These are phyloP conservation scores for Gila robusta DNA, from an alignment of 2,797 vertebrate species.

Conservation along the genomic window DNA sequence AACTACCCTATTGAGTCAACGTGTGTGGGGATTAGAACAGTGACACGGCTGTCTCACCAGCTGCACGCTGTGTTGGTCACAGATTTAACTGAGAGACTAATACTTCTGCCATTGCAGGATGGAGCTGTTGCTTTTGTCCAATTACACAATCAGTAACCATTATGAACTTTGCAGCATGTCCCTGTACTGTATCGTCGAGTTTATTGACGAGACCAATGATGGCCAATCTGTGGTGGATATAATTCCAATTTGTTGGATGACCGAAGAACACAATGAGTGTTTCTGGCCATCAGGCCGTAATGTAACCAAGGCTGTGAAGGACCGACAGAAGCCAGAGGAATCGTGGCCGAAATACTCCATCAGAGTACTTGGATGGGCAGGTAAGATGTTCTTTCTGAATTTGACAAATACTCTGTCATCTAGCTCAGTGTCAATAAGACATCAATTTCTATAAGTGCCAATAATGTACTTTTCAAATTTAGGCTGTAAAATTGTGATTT, in stretches of 20 bases:
- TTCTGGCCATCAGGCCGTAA: conserved; percentile 4
- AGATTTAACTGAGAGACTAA: conserved; percentile 25
- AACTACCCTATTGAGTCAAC: conserved; percentile 30
- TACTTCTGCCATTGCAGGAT: conserved; percentile 24
- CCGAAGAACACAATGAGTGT: neutral
- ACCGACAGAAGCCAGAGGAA: conserved; percentile 7
- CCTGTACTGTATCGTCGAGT: conserved; percentile 9
- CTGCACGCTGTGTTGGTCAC: conserved; percentile 5
- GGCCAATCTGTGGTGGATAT: conserved; percentile 20
- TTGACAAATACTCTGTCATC: conserved; percentile 20
- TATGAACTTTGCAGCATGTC: conserved; percentile 26
- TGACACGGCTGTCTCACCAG: conserved; percentile 14
- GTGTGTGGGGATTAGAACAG: conserved; percentile 24
- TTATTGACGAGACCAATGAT: neutral
- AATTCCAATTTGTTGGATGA: conserved; percentile 16
- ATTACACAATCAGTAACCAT: conserved; percentile 34
- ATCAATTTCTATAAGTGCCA: conserved; percentile 24
- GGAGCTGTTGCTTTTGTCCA: conserved; percentile 23
- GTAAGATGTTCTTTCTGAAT: conserved; percentile 18
- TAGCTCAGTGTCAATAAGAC: neutral
- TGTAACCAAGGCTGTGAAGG: conserved; percentile 9
- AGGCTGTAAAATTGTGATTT: conserved; percentile 22
- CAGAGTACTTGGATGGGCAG: conserved; percentile 5
- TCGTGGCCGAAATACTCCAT: conserved; percentile 20
- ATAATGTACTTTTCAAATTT: conserved; percentile 27